Base-by-base conservation (phyloP, 1,140 invertebrate species). In the Brachionus angularis region DNA sequence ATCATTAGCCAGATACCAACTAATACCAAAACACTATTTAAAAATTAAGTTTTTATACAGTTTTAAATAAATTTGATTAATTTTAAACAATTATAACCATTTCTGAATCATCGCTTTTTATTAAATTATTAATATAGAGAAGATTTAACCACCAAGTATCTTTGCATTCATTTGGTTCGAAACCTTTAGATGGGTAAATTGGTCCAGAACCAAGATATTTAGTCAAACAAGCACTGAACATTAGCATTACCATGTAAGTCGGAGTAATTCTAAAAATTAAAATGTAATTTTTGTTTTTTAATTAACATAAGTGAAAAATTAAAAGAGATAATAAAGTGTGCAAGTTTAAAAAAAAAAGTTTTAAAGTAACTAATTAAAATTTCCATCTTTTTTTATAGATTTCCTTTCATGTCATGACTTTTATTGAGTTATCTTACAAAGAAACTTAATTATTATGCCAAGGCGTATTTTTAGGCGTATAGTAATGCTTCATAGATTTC, bases 1-100 rank as follows among this genome's bases (percentile, higher is more conserved):
- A 76, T 91, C 89, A 75, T 90, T 89, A 4, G 89, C 88, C 62
- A 91, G 81, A 78, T 89, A 90, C 89, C 88, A 90, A 0, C 86
- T 84, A 75, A 86, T 84, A 0, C 85, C 82, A 82, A 89, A 84
- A 89, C 89, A 21, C 27, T 14, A 25, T 16, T 7, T 27, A 27
- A 21, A 34, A 55, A 55, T 25, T 25, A 52, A 52, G 10, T 55
- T 55, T 34, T 21, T 4, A 33, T 55, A 33, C 3, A 55, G 34
- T 29, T 12, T 23, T 29, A n/a, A 61, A 31, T 34, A 61, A 31
- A 14, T 34, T 21, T 7, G 7, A 25, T 33, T 23, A 3, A 21
- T 47, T 25, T 25, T 34, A 61, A 42, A 34, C 27, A 23, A 34
- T 61, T 8, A 36, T 16, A 34, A 61, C 14, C 10, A 10, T 31